These are phyloP conservation scores for Megaceryle maxima DNA, from an alignment of 2,113 vertebrate genomes.

Conservation along the genomic window DNA sequence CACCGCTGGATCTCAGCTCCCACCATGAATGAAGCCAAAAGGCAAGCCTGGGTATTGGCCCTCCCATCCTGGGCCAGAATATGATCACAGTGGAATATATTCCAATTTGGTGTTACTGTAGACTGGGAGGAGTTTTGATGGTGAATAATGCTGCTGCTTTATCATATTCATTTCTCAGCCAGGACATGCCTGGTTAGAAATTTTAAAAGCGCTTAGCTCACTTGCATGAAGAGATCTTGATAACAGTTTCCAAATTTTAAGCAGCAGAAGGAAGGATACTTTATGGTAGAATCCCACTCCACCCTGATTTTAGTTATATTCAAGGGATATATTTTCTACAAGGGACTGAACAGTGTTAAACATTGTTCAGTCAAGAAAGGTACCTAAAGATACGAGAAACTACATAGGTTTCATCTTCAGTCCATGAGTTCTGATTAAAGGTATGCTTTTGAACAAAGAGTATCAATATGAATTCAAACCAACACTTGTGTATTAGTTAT, in stretches of 20 bases:
- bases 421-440: not conserved
- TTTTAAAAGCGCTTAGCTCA: not conserved
- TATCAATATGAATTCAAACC: not conserved
- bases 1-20: not conserved
- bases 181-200: not conserved
- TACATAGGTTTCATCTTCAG: not conserved
- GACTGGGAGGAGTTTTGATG: not conserved
- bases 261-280: not conserved
- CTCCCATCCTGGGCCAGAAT: fast-evolving
- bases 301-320: not conserved
- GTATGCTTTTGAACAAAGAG: not conserved
- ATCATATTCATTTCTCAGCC: not conserved
- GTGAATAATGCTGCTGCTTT: not conserved
- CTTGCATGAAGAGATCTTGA: not conserved
- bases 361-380: not conserved
- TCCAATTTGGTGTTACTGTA: not conserved
- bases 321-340: not conserved
- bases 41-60: not conserved
- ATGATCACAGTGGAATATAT: not conserved
- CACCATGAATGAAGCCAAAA: not conserved
- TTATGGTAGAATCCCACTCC: not conserved
- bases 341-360: not conserved
- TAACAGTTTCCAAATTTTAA: not conserved
- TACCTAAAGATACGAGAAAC: not conserved
- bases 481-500: not conserved